Evolutionary conservation across 2,113 vertebrate genomes (phyloP), one percentile per base, ranked within the genome.

Genomic region (Xiphophorus couchianus): DNA sequence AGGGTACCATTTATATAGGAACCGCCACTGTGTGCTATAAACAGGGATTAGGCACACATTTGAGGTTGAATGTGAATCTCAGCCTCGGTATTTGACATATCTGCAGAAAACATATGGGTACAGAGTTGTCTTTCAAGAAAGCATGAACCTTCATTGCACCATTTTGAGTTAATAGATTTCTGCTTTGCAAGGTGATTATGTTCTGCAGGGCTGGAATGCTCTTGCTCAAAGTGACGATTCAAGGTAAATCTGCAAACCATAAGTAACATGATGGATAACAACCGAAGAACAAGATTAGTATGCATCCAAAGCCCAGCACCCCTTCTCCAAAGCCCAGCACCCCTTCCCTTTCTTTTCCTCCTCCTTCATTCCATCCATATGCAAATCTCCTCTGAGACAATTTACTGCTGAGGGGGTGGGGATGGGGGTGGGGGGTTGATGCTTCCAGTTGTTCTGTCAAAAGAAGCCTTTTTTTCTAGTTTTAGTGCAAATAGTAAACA

Each of bases 401-500:
- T 81, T 73, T 69, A 70, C 62, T 58, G 6, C 42, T n/a, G 27
- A 28, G 27, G 27, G 27, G n/a, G n/a, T n/a, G n/a, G n/a, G n/a
- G n/a, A n/a, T n/a, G n/a, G n/a, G 27, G 27, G 27, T 28, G 48
- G 29, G 51, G 30, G 58, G 63, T 65, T 73, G 81, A 75, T 74
- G 65, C 83, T 87, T 90, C 82, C 77, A 84, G 82, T 89, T 84
- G 73, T 88, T 90, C 79, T 77, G 80, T 85, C 78, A 80, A 89
- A 85, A 85, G 78, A 81, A 90, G 86, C 69, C 82, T 72, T 64
- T 91, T 66, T 90, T 86, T 77, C 10, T 37, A 87, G 80, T 92
- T 91, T 93, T 94, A 94, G 93, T 94, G 94, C 94, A 94, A 95
- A 92, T 90, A 85, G 86, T 93, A n/a, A 58, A 94, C 90, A 92